These are phyloP conservation scores for Phodopus roborovskii DNA, from an alignment of 2,113 vertebrate genomes.

Conservation along the genomic window DNA sequence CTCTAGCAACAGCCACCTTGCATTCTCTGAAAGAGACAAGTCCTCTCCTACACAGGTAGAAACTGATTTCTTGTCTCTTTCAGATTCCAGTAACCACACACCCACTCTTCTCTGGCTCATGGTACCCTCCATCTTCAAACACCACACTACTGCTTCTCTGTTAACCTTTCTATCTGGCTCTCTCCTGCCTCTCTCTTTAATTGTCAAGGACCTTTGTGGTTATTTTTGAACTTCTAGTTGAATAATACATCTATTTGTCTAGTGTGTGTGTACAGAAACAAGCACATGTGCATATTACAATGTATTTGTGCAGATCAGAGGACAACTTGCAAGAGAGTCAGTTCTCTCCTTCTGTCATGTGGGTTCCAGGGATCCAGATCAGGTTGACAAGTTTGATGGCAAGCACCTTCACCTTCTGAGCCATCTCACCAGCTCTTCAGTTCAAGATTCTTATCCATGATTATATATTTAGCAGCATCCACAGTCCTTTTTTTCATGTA, in stretches of 20 bases:
- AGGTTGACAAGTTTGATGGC: background rate
- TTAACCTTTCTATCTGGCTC: background rate
- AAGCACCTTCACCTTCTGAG: too few species aligned
- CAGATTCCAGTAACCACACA: background rate
- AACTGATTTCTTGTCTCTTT: constrained; percentile 19
- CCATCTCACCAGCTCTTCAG: background rate
- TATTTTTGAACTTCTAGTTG: background rate
- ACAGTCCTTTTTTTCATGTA: background rate
- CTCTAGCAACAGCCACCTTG: background rate
- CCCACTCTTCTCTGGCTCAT: background rate
- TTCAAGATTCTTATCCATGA: background rate
- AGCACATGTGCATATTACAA: background rate
- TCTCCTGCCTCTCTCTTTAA: background rate
- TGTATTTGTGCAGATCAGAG: background rate
- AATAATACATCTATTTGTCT: background rate
- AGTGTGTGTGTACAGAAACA: background rate
- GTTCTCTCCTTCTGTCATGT: background rate
- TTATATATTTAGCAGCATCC: background rate
- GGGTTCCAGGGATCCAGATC: background rate
- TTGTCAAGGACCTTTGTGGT: background rate
- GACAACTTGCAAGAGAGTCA: background rate
- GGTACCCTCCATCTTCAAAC: background rate
- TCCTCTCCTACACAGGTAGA: too few species aligned
- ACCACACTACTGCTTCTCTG: background rate
- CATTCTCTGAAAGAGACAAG: too few species aligned